These are phyloP conservation scores for Corythornis madagascariensis DNA, from an alignment of 2,113 vertebrate species.

Conservation along the genomic window DNA sequence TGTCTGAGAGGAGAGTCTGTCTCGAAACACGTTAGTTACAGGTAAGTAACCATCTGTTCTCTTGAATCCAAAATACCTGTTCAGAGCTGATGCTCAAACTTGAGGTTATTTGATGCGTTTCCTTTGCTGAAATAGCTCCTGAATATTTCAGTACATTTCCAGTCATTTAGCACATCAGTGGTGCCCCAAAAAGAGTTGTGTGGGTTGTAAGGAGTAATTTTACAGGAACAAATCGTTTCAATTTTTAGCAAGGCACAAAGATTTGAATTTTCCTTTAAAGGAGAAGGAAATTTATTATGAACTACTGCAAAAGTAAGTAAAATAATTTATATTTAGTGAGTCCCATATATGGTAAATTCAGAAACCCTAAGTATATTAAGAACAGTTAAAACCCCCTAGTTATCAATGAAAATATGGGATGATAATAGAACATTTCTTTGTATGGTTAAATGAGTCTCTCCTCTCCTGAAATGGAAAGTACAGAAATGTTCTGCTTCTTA, in stretches of 20 bases:
- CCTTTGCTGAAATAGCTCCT: neutral
- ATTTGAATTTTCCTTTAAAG: neutral
- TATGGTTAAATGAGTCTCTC: neutral
- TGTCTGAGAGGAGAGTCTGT: neutral
- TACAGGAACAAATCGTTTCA: neutral
- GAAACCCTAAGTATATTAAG: neutral
- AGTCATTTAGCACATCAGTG: neutral
- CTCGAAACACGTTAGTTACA: neutral
- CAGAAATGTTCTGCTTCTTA: neutral
- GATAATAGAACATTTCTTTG: neutral
- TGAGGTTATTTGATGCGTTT: neutral
- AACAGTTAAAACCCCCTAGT: neutral
- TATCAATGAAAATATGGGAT: neutral
- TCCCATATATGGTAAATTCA: neutral
- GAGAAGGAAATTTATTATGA: neutral
- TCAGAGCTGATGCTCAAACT: neutral
- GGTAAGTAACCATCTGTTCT: neutral
- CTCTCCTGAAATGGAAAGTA: neutral
- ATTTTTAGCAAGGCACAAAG: neutral
- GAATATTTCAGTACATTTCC: slow-evolving; percentile 4
- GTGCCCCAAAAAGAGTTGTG: neutral
- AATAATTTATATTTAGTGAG: neutral
- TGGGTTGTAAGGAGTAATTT: neutral
- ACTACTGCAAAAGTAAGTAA: neutral
- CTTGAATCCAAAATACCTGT: neutral